These are phyloP conservation scores for Seira ritae DNA, from an alignment of 2,888 invertebrate genomes.

Conservation along the genomic window DNA sequence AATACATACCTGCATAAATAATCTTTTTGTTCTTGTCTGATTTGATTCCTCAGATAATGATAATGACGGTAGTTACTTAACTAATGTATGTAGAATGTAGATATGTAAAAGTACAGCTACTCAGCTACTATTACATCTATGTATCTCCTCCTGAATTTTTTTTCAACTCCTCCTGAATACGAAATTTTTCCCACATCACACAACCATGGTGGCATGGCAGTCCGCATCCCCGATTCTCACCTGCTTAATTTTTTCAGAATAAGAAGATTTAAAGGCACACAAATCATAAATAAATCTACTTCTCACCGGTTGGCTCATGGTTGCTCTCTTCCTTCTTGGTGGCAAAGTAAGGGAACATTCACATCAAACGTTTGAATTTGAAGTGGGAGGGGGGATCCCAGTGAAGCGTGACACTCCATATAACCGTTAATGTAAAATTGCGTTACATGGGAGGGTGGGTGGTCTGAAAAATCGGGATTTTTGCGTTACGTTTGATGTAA, in stretches of 20 bases:
- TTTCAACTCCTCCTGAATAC: conserved; percentile 6
- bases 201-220: too few relatives aligned
- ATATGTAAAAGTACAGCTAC: too few relatives aligned
- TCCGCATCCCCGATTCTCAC: neutral
- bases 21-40: neutral
- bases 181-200: conserved; percentile 5
- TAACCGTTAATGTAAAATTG: too few relatives aligned
- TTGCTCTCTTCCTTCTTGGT: neutral
- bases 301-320: conserved; percentile 54
- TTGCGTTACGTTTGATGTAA: too few relatives aligned
- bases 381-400: too few relatives aligned
- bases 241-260: conserved; percentile 7
- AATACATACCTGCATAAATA: conserved; percentile 9
- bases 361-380: too few relatives aligned
- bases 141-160: too few relatives aligned
- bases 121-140: too few relatives aligned
- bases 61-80: conserved; percentile 6
- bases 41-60: neutral
- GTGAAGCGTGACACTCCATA: too few relatives aligned
- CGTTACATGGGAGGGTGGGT: too few relatives aligned
- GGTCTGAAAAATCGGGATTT: too few relatives aligned
- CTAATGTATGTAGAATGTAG: neutral
- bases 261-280: conserved; percentile 30
- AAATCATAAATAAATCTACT: conserved; percentile 58
- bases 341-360: too few relatives aligned